phyloP scores from a whole-genome alignment of 1,140 invertebrate genomes.

The Gerris buenoi region DNA sequence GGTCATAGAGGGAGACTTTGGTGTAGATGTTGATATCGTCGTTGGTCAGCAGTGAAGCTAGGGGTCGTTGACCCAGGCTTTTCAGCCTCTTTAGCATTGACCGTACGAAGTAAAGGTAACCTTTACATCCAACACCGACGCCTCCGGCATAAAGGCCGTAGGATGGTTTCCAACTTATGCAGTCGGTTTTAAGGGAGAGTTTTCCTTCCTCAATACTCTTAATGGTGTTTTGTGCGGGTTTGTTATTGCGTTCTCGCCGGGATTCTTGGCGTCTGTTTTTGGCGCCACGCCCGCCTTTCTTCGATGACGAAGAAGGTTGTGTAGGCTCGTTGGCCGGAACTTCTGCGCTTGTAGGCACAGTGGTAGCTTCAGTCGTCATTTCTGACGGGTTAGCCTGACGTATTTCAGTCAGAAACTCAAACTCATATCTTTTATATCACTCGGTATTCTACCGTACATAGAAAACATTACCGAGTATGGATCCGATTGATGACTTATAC shows the following conservation, averaged over 20 bases:
- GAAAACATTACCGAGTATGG: too few species aligned
- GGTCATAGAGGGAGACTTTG: not conserved
- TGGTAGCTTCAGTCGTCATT: too few species aligned
- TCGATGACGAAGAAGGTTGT: too few species aligned
- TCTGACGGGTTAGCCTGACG: too few species aligned
- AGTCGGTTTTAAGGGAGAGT: not conserved
- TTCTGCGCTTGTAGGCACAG: too few species aligned
- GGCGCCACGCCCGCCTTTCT: not conserved
- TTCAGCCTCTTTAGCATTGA: conserved; percentile 3
- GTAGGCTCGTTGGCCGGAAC: too few species aligned
- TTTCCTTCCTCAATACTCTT: not conserved
- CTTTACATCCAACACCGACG: not conserved
- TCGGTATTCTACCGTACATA: too few species aligned
- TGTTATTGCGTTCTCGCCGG: not conserved
- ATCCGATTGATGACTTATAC: too few species aligned
- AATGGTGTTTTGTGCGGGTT: not conserved
- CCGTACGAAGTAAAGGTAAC: not conserved
- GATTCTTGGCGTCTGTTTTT: not conserved
- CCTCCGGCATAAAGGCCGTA: conserved; percentile 1
- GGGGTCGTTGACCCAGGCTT: conserved; percentile 2
- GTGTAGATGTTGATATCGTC: not conserved
- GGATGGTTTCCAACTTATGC: not conserved
- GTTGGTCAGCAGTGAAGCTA: not conserved
- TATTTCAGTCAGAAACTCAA: too few species aligned
- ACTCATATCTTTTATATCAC: too few species aligned